Evolutionary conservation across 2,888 invertebrate species (phyloP), one percentile per base, ranked within the genome.

Genomic region (Cataglyphis livida): DNA sequence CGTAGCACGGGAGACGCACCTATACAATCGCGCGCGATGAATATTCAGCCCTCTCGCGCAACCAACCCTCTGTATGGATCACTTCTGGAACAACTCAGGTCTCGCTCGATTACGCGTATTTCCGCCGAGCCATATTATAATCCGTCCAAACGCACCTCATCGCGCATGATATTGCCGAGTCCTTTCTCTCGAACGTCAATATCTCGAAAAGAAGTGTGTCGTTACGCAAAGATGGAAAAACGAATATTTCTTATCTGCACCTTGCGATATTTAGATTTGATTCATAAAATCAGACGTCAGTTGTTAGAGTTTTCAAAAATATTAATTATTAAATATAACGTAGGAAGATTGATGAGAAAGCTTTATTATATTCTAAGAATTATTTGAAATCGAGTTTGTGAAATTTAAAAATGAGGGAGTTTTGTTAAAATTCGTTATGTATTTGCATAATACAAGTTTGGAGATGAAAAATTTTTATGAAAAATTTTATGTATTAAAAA

Each of bases 61-160:
- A 54, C 54, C 62, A 74, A 51, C 51, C 59, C 78, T 78, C 81
- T n/a, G 74, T 74, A 81, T 74, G 81, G 81, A 81, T 74, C 62
- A 75, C 64, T 81, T 75, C 81, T 74, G 61, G 73, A 81, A 81
- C 81, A 81, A 81, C 41, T 68, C 59, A n/a, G 15, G 64, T 62
- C 54, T 62, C 81, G 75, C 81, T 81, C 81, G 81, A 64, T 81
- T 81, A 81, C 51, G 59, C 54, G 44, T 44, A 70, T 44, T 70
- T 78, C 28, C 59, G 59, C 21, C 70, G 44, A 70, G 44, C 25
- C 12, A 35, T 68, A 35, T 59, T 78, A 59, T 65, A 78, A 48
- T 48, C 35, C 44, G 21, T 44, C 44, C 44, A 70, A 76, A 41
- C n/a, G 18, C 28, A n/a, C 18, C 44, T 78, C 21, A 10, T 9